A percentile compares a stretch with the other conserved stretches of the same genome.
These are phyloP conservation scores for Emydura subglobosa DNA, from an alignment of 2,113 vertebrate species.

Conservation along the genomic window DNA sequence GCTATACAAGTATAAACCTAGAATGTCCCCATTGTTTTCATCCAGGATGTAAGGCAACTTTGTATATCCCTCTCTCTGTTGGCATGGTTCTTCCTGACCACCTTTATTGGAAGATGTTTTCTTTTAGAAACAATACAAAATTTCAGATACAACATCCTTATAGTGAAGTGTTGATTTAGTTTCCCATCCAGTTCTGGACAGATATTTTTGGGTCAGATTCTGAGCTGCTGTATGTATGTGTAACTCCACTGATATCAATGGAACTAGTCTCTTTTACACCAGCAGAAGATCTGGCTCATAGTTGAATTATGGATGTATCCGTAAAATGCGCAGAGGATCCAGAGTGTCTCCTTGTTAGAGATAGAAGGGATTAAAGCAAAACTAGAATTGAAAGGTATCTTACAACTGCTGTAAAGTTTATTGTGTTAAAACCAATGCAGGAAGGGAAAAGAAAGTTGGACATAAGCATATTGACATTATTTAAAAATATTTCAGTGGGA, in stretches of 20 bases:
- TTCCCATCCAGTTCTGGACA: background rate
- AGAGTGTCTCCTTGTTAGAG: no score
- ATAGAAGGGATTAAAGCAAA: no score
- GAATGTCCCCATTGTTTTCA: background rate
- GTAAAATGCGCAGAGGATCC: no score
- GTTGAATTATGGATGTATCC: background rate
- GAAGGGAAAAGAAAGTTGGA: background rate
- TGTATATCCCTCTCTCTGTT: background rate
- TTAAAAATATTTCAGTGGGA: background rate
- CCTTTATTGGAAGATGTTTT: background rate
- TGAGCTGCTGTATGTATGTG: background rate
- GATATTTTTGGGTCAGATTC: background rate
- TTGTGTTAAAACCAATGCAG: background rate
- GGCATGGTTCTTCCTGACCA: background rate
- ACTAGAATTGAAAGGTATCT: background rate
- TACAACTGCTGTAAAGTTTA: background rate
- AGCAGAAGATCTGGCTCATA: background rate
- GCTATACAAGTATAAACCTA: background rate
- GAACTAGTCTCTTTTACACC: background rate
- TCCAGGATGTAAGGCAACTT: background rate
- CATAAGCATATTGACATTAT: background rate
- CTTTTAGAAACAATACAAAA: background rate
- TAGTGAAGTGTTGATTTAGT: background rate
- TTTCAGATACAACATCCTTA: background rate
- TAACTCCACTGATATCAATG: background rate